Base-by-base conservation (phyloP, 1,140 invertebrate genomes). In the Caenorhabditis latens region DNA sequence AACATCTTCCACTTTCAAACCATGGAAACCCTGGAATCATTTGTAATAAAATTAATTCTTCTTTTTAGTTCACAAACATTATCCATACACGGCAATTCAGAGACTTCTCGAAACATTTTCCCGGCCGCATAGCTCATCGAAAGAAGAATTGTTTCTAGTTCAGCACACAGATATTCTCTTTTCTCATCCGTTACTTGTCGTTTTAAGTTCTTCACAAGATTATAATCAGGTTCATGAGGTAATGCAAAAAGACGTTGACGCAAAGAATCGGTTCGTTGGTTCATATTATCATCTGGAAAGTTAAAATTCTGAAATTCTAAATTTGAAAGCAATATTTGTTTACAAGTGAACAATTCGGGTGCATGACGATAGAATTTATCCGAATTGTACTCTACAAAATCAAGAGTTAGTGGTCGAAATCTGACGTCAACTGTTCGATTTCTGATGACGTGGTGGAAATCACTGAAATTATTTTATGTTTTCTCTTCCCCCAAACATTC, bases 271-370 rank as follows among this genome's bases (percentile, higher is more conserved):
- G n/a, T 32, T 79, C 71, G 71, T 24, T 79, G 71, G 53, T 5
- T 19, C 11, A 14, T 46, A 42, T 79, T 50, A 11, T 79, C 71
- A 79, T 79, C 71, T 79, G 43, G 14, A 79, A 71, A 71, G 43
- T 32, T 53, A 40, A 32, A 50, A 50, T 63, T 9, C 14, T 40
- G 1, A 19, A 63, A 21, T 14, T 63, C 21, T 43, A 46, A 21
- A 6, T 24, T 14, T 9, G 19, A 53, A 48, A 55, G 19, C 2
- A 14, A 32, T 32, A 32, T 32, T 42, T 9, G 16, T 67, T 43
- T 61, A 88, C 85, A 83, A 24, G 87, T 87, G 61, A 87, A 88
- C n/a, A 88, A 55, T 75, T 88, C 87, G 16, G 87, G 87, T 19
- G 61, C 58, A 24, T 82, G 53, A 40, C 85, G 53, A 48, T 79